Evolutionary conservation across 1,140 invertebrate genomes (phyloP).

Genomic region (Bombus cullumanus): DNA sequence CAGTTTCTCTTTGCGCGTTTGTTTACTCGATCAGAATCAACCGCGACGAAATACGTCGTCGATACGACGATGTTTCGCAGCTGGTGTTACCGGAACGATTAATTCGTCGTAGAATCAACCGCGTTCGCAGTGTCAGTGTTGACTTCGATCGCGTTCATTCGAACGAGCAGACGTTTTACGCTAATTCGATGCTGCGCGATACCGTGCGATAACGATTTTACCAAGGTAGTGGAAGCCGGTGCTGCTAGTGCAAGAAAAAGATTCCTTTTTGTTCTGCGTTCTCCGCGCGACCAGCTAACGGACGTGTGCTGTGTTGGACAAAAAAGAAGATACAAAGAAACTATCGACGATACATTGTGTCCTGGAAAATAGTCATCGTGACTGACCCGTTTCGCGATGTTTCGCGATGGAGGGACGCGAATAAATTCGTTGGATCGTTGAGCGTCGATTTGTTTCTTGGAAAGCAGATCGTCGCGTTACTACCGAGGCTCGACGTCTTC

Average conservation of each 20-base stretch:
- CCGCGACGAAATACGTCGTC: background rate
- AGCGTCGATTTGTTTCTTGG: background rate
- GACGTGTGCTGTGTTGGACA: background rate
- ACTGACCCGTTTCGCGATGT: background rate
- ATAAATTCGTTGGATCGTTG: constrained; percentile 3
- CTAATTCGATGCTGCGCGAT: background rate
- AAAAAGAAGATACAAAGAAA: background rate
- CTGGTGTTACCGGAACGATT: background rate
- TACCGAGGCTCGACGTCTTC: too few relatives aligned
- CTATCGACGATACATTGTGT: background rate
- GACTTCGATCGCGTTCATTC: background rate
- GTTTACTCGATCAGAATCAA: constrained; percentile 30
- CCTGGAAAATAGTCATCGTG: constrained; percentile 25
- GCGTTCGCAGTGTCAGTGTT: background rate
- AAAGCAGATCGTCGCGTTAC: too few relatives aligned
- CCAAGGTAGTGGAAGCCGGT: background rate
- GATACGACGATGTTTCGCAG: background rate
- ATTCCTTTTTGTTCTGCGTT: background rate
- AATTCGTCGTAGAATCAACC: background rate
- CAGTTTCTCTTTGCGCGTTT: constrained; percentile 39
- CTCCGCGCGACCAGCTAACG: background rate
- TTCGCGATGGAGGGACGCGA: background rate
- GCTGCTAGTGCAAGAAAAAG: background rate
- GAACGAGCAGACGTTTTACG: background rate
- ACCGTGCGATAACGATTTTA: background rate